Percentiles rank a stretch among this genome's conserved stretches.
These are phyloP conservation scores for Eurytoma californica DNA, from an alignment of 2,888 invertebrate species.

Conservation along the genomic window DNA sequence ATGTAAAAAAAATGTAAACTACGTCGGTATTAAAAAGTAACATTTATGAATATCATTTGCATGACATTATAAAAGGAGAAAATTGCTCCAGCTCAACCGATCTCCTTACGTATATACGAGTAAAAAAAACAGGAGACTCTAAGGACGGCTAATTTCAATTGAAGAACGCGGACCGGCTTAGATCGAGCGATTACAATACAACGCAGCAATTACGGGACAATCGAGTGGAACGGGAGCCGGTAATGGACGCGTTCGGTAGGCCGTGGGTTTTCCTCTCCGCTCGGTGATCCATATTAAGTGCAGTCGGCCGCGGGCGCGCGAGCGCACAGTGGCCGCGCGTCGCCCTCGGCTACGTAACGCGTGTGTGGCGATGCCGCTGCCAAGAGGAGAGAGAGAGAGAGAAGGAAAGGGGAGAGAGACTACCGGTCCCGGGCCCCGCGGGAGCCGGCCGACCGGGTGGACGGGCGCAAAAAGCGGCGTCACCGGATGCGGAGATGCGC, in stretches of 20 bases:
- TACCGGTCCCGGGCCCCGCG: slow-evolving; percentile 36
- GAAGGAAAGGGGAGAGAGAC: background rate
- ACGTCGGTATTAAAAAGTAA: background rate
- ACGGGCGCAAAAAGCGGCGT: slow-evolving; percentile 63
- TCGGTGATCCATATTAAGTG: slow-evolving; percentile 48
- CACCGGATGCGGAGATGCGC: slow-evolving; percentile 33
- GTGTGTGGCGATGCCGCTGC: background rate
- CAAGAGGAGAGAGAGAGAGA: background rate
- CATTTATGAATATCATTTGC: too few relatives aligned
- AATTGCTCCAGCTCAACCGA: too few relatives aligned
- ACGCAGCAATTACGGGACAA: slow-evolving; percentile 52
- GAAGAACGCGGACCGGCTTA: slow-evolving; percentile 44
- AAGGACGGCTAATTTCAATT: slow-evolving; percentile 46
- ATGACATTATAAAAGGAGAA: too few relatives aligned
- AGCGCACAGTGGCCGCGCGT: background rate
- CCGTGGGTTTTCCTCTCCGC: slow-evolving; percentile 37
- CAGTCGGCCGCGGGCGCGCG: slow-evolving; percentile 25
- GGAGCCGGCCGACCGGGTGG: slow-evolving; percentile 53
- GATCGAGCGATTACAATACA: slow-evolving; percentile 54
- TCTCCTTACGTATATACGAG: too few relatives aligned
- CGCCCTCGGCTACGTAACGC: background rate
- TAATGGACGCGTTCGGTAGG: background rate
- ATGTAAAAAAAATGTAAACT: background rate
- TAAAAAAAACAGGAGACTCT: background rate
- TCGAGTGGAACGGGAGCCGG: slow-evolving; percentile 41